Evolutionary conservation across 2,888 invertebrate genomes (phyloP).

Genomic region (Chelonus formosanus): DNA sequence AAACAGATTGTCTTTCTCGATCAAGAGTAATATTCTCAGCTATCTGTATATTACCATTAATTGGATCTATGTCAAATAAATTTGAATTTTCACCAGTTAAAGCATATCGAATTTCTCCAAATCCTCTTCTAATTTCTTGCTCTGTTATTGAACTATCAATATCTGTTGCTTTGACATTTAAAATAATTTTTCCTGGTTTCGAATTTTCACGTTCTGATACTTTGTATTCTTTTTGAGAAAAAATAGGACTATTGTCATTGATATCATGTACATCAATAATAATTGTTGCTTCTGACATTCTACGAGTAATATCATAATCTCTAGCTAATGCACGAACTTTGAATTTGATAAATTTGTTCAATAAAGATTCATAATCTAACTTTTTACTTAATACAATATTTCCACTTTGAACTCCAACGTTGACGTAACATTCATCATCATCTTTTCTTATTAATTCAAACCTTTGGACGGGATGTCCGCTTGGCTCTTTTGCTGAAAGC

Average conservation of each 20-base stretch:
- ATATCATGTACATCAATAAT: conserved; percentile 77
- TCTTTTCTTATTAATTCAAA: conserved; percentile 60
- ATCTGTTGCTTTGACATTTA: conserved; percentile 77
- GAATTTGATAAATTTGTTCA: conserved; percentile 66
- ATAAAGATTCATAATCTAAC: conserved; percentile 81
- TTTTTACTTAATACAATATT: conserved; percentile 77
- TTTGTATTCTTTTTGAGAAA: conserved; percentile 75
- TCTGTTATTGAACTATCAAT: conserved; percentile 72
- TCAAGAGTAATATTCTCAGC: conserved; percentile 76
- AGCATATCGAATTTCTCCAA: conserved; percentile 76
- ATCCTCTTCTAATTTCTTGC: conserved; percentile 68
- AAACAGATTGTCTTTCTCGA: conserved; percentile 75
- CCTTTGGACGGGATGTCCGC: conserved; percentile 71
- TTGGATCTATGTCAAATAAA: conserved; percentile 76
- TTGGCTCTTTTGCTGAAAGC: conserved; percentile 77
- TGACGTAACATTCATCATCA: conserved; percentile 58
- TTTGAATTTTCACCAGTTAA: conserved; percentile 79
- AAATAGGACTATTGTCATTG: conserved; percentile 81
- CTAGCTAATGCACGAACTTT: conserved; percentile 65
- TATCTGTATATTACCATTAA: conserved; percentile 75
- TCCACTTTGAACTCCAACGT: conserved; percentile 73
- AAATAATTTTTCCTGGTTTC: conserved; percentile 73
- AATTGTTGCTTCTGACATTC: conserved; percentile 74
- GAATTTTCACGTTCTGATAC: conserved; percentile 77
- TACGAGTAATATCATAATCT: conserved; percentile 62